Base-by-base conservation (phyloP, 2,797 vertebrate genomes). In the Darevskia mixta region DNA sequence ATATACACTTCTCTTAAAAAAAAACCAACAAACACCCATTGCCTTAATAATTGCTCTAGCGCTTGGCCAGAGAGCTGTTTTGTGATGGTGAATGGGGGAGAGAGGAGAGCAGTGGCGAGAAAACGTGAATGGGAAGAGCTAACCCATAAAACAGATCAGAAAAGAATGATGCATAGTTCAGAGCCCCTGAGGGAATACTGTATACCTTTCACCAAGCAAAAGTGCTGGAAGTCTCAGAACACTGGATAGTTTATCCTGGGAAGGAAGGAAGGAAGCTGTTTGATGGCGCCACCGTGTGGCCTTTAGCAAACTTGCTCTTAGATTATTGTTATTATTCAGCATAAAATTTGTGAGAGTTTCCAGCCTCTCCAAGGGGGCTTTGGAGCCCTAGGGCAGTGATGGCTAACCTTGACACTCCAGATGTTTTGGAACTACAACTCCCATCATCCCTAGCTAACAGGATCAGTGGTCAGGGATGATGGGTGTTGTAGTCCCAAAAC, bases 261-360 rank as follows among this genome's bases (percentile, higher is more conserved):
- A 15, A 76, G 41, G 2, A 45, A 45, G 43, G 43, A 49, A 75
- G 71, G 64, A 71, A 58, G 41, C 75, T 90, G 86, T 38, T 41
- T 35, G 0, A 8, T 85, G 90, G 86, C 69, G 81, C 87, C 88
- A 85, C 58, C 88, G 0, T 49, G 89, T 81, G 89, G 83, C 1
- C 64, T 55, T 23, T 27, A 4, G 55, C 5, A 41, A n/a, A 5
- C 2, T 45, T 29, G 10, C 13, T 27, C 38, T 38, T 29, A 23
- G 29, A 86, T 27, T 67, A 32, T 73, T 72, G 2, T 23, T 61
- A 23, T 58, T 38, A 20, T 72, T 25, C 82, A 8, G 10, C 41
- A 55, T 15, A 55, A 55, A 55, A 55, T 55, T 55, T 55, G 49
- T 55, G 11, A 55, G 49, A 15, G 41, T 1, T 41, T 41, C 41